Evolutionary conservation across 1,140 invertebrate genomes (phyloP), one percentile per base, ranked within the genome.

Genomic region (Xylocopa sonorina): DNA sequence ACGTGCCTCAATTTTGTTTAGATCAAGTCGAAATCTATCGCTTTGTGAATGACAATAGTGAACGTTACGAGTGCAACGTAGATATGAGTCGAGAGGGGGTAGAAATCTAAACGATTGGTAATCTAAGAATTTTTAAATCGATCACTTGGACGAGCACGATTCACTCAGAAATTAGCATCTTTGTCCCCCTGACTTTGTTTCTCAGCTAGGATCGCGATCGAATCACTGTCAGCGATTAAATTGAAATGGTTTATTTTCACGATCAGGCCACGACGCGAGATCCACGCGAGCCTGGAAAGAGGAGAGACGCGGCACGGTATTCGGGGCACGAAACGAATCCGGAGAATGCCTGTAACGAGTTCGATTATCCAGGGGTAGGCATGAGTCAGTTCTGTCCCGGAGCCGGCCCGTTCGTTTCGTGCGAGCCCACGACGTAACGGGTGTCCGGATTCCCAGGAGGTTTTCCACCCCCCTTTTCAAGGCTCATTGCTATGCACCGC

Each of bases 401-500:
- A 68, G 38, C 55, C 46, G 57, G 66, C 69, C 69, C 83, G 78
- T 83, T 77, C 78, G 68, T 71, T 80, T 69, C 75, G 79, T 85
- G 73, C 84, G 82, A 69, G 77, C 53, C 76, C 63, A 60, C 74
- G 12, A 80, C 80, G 86, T 87, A 88, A 87, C 90, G 91, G 91
- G 85, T 92, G 91, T 91, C 85, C 80, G 76, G 82, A 88, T 92
- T 92, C 91, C 91, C 91, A 91, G 85, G 91, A 89, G 91, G 83
- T 91, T 91, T 91, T 89, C 88, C 78, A 77, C 83, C 86, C 84
- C n/a, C 80, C 87, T 82, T 86, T 83, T 85, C 82, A 75, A 80
- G 81, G 68, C 89, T 92, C 91, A 92, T 92, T 92, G 91, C 88
- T 91, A 92, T 92, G 91, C 91, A 92, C 91, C 90, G 89, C 90